Base-by-base conservation (phyloP, 1,140 invertebrate genomes). In the Leptoteleia sp. region DNA sequence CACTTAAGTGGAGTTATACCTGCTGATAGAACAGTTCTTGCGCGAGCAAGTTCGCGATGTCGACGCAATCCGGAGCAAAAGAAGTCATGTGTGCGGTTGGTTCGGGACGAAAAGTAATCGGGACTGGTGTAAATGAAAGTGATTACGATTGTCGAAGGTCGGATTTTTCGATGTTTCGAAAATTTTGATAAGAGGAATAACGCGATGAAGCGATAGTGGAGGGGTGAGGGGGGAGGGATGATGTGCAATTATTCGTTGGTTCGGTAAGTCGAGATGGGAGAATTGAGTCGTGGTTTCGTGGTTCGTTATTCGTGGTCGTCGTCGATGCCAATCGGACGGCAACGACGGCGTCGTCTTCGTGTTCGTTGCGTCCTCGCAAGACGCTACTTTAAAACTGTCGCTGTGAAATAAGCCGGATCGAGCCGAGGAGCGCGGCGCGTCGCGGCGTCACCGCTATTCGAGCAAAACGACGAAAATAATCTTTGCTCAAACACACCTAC, bases 11-110 rank as follows among this genome's bases (percentile, higher is more conserved):
- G n/a, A 25, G 3, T 6, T 70, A 76, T 93, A 94, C 93, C 93
- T 92, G 92, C 82, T 95, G 94, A 90, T 93, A 94, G 88, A 93
- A 93, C 87, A 95, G 91, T 91, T 95, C 94, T 87, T 93, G 94
- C 81, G 94, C 93, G 79, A 95, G 91, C 87, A 95, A 93, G 89
- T 92, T 94, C 64, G 94, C 93, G 85, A 95, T 93, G 90, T 95
- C 94, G 89, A 93, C 92, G 79, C 94, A 92, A 90, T 95, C 94
- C 72, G 71, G 93, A 87, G 80, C 62, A 61, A 82, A 82, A 64
- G 84, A 48, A 43, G 87, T 80, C 88, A 88, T 89, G 57, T 48
- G 76, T 88, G 61, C 40, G 77, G 76, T 82, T 83, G 35, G 27
- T n/a, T n/a, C n/a, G n/a, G n/a, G n/a, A n/a, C n/a, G n/a, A n/a